phyloP scores from a whole-genome alignment of 1,140 invertebrate species.

The Venustaconcha ellipsiformis region DNA sequence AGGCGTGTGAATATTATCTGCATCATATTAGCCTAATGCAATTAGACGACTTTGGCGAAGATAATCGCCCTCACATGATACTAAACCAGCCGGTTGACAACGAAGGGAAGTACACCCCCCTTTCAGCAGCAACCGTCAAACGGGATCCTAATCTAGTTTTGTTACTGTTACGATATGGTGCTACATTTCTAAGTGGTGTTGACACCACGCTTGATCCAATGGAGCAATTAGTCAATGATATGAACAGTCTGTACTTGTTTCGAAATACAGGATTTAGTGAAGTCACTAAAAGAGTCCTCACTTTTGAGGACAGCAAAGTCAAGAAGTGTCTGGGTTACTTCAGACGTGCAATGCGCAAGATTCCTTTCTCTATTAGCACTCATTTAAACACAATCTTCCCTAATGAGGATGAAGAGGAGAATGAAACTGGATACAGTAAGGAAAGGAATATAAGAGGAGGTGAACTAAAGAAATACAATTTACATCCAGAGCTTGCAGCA shows the following conservation, averaged over 20 bases:
- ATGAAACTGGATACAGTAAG: not conserved
- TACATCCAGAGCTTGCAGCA: conserved; percentile 18
- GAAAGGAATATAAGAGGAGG: not conserved
- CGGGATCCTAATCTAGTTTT: conserved; percentile 22
- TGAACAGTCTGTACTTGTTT: conserved; percentile 28
- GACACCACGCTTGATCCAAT: conserved; percentile 13
- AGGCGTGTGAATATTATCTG: conserved; percentile 26
- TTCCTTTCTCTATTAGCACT: conserved; percentile 11
- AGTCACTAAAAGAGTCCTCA: conserved; percentile 8
- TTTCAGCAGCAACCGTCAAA: conserved; percentile 15
- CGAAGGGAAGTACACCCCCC: conserved; percentile 3
- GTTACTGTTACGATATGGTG: conserved; percentile 5
- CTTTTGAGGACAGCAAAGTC: conserved; percentile 15
- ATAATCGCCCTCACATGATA: not conserved
- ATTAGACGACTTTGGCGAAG: not conserved
- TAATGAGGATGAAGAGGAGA: not conserved
- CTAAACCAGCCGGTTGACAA: conserved; percentile 12
- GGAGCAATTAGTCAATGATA: conserved; percentile 26
- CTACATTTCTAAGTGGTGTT: conserved; percentile 1
- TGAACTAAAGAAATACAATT: conserved; percentile 8
- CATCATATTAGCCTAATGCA: conserved; percentile 11
- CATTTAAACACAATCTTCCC: conserved; percentile 6
- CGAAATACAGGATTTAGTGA: conserved; percentile 24
- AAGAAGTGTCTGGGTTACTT: conserved; percentile 14
- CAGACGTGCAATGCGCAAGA: conserved; percentile 9